Conservation (phyloP, 2,113 vertebrate species). For the Trematomus loennbergii region DNA sequence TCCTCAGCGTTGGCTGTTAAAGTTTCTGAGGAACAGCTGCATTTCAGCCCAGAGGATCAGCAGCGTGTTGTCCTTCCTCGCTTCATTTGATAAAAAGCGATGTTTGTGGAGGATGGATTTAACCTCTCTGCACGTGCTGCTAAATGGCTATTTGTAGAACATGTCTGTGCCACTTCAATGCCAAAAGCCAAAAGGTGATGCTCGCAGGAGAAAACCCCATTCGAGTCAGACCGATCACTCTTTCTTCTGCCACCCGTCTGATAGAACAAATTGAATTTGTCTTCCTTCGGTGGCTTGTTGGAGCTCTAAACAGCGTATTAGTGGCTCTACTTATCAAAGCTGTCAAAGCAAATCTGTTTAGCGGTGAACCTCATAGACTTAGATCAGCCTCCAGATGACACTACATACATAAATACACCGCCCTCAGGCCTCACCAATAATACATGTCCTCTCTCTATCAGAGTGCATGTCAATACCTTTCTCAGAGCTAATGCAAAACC, state of each 20-base stretch:
- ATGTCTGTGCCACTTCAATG: constrained; percentile 68
- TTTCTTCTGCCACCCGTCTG: constrained; percentile 81
- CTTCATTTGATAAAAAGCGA: constrained; percentile 69
- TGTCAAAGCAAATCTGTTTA: constrained; percentile 82
- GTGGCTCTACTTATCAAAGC: constrained; percentile 83
- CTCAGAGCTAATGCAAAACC: not conserved
- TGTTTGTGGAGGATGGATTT: constrained; percentile 67
- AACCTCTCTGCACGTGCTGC: constrained; percentile 55
- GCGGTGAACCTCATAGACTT: constrained; percentile 64
- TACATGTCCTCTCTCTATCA: constrained; percentile 13
- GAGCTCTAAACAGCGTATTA: constrained; percentile 84
- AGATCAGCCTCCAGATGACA: constrained; percentile 62
- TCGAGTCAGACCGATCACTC: constrained; percentile 75
- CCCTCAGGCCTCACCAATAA: not conserved
- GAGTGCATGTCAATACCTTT: not conserved
- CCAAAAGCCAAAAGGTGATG: constrained; percentile 79
- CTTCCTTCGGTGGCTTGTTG: constrained; percentile 80
- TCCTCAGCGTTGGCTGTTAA: constrained; percentile 42
- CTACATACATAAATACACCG: constrained; percentile 21
- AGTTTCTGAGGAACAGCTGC: constrained; percentile 15
- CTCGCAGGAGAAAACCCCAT: constrained; percentile 66
- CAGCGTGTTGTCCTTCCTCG: constrained; percentile 43
- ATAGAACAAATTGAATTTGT: constrained; percentile 86
- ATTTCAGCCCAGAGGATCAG: constrained; percentile 39
- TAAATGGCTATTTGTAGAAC: constrained; percentile 76